Percentiles rank a stretch among this genome's conserved stretches.
Evolutionary conservation across 2,113 vertebrate species (phyloP).

Genomic region (Alethe castanea): DNA sequence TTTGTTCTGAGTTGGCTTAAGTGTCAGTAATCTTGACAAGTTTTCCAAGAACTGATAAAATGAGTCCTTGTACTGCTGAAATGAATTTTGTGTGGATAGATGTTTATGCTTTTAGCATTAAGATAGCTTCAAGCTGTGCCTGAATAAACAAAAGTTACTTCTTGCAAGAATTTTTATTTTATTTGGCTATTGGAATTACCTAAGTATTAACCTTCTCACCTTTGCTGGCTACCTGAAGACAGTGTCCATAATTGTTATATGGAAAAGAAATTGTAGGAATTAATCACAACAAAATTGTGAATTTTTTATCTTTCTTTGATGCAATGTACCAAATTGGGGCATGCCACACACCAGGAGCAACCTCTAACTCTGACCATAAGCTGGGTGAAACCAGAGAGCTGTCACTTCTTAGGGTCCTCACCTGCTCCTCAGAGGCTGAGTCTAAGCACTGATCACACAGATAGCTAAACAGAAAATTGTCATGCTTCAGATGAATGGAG

Average conservation of each 20-base stretch:
- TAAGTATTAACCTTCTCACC: neutral
- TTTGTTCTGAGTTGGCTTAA: slow-evolving; percentile 34
- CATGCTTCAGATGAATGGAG: neutral
- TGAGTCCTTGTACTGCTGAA: slow-evolving; percentile 36
- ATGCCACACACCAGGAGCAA: neutral
- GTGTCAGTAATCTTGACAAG: slow-evolving; percentile 54
- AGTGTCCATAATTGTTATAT: neutral
- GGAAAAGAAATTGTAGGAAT: neutral
- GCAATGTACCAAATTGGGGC: neutral
- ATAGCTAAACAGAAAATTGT: neutral
- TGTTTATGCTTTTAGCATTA: neutral
- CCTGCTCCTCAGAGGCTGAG: neutral
- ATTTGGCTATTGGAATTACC: neutral
- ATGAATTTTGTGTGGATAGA: neutral
- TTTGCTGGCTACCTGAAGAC: neutral
- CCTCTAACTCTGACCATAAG: neutral
- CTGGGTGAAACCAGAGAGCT: neutral
- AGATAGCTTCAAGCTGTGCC: neutral
- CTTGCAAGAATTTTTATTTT: neutral
- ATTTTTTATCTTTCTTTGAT: neutral
- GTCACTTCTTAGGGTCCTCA: neutral
- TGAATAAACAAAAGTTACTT: slow-evolving; percentile 15
- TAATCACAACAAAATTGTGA: neutral
- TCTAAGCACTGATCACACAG: neutral
- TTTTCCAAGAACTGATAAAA: slow-evolving; percentile 56